Evolutionary conservation across 2,888 invertebrate genomes (phyloP), one percentile per base, ranked within the genome.

Genomic region (Ryuthela nishihirai): DNA sequence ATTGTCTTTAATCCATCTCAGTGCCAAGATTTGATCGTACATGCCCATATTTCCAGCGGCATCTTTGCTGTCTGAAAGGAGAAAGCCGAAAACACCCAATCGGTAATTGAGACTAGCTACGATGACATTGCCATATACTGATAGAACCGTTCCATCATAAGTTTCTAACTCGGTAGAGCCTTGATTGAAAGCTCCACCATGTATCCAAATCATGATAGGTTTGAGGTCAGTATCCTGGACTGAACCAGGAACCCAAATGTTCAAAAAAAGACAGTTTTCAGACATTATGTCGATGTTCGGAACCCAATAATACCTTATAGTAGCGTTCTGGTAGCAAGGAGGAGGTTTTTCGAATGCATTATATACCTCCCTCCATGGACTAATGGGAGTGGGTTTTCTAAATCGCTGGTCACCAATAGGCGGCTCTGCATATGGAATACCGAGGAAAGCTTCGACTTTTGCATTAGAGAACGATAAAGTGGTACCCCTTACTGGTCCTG

Each of bases 391-490:
- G 3, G 64, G 62, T 26, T 43, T 53, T 2, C 15, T 29, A 20
- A 65, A 65, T 41, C 65, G 58, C 47, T 70, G 56, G 38, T 71
- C 66, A 2, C 73, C 73, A 21, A 73, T 53, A 4, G 75, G 75
- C 15, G 75, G 74, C 43, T 72, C 70, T 2, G 75, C 75, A 61
- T 75, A 75, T 0, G 76, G 75, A 12, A 75, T 70, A 20, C 76
- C 76, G 5, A 76, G 69, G 62, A 71, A 76, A 1, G 60, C 60
- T 23, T 49, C 54, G 7, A 60, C 26, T 9, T 39, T 26, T 4
- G 24, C 12, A 4, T 21, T 23, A 7, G 41, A 26, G n/a, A n/a
- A n/a, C 5, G 43, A 23, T 2, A 48, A 38, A 0, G 53, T 47
- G 9, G 48, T 15, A 0, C 58, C 58, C 35, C 48, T 49, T n/a